Conservation (phyloP, 2,113 vertebrate genomes). For the Rostratula benghalensis region DNA sequence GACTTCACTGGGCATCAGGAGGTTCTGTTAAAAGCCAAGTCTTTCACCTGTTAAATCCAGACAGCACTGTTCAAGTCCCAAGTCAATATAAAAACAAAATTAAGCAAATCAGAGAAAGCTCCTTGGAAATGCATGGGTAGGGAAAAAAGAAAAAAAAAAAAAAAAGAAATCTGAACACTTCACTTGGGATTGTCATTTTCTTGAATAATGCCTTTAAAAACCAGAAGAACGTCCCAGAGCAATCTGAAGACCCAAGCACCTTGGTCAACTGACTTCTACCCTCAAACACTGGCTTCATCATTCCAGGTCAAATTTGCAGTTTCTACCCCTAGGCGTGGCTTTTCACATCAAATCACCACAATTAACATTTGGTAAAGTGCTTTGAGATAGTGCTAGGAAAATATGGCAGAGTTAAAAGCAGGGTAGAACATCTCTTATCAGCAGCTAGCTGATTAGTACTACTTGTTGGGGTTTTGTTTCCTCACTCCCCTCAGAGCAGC, state of each 20-base stretch:
- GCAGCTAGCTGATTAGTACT: not conserved
- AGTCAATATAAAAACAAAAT: not conserved
- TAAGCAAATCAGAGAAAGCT: conserved; percentile 52
- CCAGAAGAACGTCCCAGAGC: not conserved
- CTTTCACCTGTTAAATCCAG: not conserved
- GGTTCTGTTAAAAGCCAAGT: not conserved
- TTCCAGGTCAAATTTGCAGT: not conserved
- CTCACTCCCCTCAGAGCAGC: not conserved
- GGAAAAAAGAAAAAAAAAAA: not conserved
- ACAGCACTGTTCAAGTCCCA: not conserved
- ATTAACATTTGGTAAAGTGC: conserved; percentile 48
- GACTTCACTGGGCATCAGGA: conserved; percentile 12
- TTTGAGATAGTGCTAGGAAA: conserved; percentile 43
- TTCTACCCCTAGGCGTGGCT: not conserved
- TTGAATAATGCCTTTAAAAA: conserved; percentile 10
- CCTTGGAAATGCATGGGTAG: not conserved
- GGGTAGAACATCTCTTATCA: not conserved
- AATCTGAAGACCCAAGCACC: not conserved
- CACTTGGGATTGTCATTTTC: not conserved
- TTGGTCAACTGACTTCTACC: not conserved
- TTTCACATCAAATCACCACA: not conserved
- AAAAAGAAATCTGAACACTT: not conserved
- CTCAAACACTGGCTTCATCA: not conserved
- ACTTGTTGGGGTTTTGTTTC: not conserved
- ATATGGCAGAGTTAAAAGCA: not conserved